These are phyloP conservation scores for Cloeon dipterum DNA, from an alignment of 2,888 invertebrate species.

Conservation along the genomic window DNA sequence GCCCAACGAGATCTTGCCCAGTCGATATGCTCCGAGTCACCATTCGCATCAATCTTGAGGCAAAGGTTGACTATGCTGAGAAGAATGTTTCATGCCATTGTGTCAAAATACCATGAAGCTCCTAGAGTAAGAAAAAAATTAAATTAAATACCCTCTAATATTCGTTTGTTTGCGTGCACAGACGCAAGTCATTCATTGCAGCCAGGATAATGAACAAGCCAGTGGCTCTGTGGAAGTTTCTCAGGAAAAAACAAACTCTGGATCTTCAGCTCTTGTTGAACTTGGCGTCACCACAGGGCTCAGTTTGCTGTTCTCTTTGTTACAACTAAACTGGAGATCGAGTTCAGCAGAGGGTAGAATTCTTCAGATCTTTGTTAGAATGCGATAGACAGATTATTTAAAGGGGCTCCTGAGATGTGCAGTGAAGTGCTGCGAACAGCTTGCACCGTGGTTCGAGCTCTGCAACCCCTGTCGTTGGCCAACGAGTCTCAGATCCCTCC, in stretches of 20 bases:
- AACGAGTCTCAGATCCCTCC: constrained; percentile 30
- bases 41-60: constrained; percentile 28
- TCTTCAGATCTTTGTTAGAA: background rate
- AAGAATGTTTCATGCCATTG: constrained; percentile 29
- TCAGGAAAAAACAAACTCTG: constrained; percentile 11
- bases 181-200: constrained; percentile 1
- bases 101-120: constrained; percentile 26
- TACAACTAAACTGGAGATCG: constrained; percentile 31
- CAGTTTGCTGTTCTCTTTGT: constrained; percentile 29
- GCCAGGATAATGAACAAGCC: constrained; percentile 2
- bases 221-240: background rate
- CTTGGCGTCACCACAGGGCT: constrained; percentile 35
- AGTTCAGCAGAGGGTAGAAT: constrained; percentile 17
- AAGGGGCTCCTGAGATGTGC: constrained; percentile 22
- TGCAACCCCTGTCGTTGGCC: constrained; percentile 32
- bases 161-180: too few relatives aligned
- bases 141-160: too few relatives aligned
- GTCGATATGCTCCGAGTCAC: constrained; percentile 27
- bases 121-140: too few relatives aligned
- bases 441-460: constrained; percentile 24
- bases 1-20: constrained; percentile 28
- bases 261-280: constrained; percentile 30
- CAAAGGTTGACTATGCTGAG: constrained; percentile 29
- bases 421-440: constrained; percentile 33
- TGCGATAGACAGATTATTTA: background rate